phyloP scores from a whole-genome alignment of 1,140 invertebrate species.

The Anastrepha obliqua region DNA sequence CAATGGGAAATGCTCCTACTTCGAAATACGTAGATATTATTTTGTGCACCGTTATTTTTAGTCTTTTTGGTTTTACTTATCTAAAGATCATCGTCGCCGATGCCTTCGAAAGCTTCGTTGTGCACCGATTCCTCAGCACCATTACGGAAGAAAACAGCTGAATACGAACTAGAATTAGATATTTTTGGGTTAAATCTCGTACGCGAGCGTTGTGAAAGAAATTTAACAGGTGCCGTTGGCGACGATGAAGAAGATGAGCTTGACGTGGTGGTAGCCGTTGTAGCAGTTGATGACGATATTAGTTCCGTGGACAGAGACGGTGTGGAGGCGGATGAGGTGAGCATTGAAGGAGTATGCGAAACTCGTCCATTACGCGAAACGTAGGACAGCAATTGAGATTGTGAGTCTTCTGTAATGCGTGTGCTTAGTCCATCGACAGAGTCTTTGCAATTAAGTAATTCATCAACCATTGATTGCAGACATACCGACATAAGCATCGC shows the following conservation, averaged over 20 bases:
- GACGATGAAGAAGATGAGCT: conserved; percentile 74
- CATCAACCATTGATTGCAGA: conserved; percentile 95
- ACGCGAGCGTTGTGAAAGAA: conserved; percentile 72
- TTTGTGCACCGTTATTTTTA: neutral
- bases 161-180: conserved; percentile 73
- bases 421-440: conserved; percentile 70
- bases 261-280: conserved; percentile 59
- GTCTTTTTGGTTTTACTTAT: neutral
- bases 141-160: conserved; percentile 79
- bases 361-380: conserved; percentile 76
- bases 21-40: neutral
- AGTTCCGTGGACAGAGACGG: conserved; percentile 74
- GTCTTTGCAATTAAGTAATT: conserved; percentile 89
- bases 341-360: conserved; percentile 21
- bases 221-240: conserved; percentile 69
- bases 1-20: no score
- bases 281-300: conserved; percentile 71
- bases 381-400: conserved; percentile 75
- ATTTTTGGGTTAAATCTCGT: conserved; percentile 70
- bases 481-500: conserved; percentile 96
- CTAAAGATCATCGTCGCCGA: conserved; percentile 90
- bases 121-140: conserved; percentile 81
- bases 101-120: conserved; percentile 92
- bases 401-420: conserved; percentile 56
- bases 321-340: conserved; percentile 64